A percentile compares a stretch with the other conserved stretches of the same genome.
Evolutionary conservation across 2,113 vertebrate genomes (phyloP).

Genomic region (Coryphaenoides rupestris): DNA sequence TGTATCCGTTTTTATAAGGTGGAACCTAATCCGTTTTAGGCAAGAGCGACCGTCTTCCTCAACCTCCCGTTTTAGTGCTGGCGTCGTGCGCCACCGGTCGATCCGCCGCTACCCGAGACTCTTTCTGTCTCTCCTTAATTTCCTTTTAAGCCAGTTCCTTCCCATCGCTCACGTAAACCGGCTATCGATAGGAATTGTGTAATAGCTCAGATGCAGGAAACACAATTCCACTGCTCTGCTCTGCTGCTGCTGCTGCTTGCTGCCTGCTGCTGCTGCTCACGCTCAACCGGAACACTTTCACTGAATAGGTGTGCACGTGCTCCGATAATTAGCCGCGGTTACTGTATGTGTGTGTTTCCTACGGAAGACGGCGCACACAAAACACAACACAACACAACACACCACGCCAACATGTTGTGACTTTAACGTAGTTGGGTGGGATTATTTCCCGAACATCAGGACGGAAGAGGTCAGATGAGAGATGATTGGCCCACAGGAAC

Average conservation of each 20-base stretch:
- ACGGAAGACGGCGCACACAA: too few species aligned
- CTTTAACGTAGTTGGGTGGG: neutral
- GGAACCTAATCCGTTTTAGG: slow-evolving; percentile 69
- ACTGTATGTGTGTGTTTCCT: neutral
- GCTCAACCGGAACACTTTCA: neutral
- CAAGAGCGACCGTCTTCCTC: slow-evolving; percentile 69
- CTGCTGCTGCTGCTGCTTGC: too few species aligned
- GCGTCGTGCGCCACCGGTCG: neutral
- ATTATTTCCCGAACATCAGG: slow-evolving; percentile 30
- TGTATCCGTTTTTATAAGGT: slow-evolving; percentile 74
- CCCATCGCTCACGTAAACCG: slow-evolving; percentile 11
- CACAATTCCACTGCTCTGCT: neutral
- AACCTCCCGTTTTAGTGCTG: slow-evolving; percentile 30
- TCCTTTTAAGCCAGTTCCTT: slow-evolving; percentile 15
- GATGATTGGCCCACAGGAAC: slow-evolving; percentile 34
- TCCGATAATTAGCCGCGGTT: neutral
- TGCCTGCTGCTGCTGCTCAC: too few species aligned
- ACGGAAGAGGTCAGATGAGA: slow-evolving; percentile 40
- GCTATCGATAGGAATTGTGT: slow-evolving; percentile 8
- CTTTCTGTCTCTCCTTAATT: slow-evolving; percentile 8
- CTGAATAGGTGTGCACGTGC: neutral
- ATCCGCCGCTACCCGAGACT: neutral
- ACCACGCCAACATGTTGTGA: too few species aligned
- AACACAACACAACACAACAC: too few species aligned
- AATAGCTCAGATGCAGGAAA: slow-evolving; percentile 12